Evolutionary conservation across 2,113 vertebrate species (phyloP), one percentile per base, ranked within the genome.

Genomic region (Siphamia tubifer): DNA sequence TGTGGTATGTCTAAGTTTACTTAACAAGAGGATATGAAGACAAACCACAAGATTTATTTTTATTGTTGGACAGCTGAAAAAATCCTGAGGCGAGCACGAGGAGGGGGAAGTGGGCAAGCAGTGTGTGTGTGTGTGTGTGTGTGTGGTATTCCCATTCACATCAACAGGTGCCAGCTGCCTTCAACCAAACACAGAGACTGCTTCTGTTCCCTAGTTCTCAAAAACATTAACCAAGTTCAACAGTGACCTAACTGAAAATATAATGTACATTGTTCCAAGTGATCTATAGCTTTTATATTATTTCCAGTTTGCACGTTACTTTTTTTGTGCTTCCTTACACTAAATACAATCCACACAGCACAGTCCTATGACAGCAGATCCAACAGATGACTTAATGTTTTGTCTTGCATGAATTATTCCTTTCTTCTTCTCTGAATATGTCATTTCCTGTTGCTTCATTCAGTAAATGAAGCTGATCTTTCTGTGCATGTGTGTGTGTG

Each of bases 81-180:
- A 20, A n/a, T n/a, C n/a, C n/a, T n/a, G n/a, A n/a, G n/a, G n/a
- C n/a, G n/a, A n/a, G n/a, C n/a, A n/a, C n/a, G n/a, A n/a, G n/a
- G n/a, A n/a, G n/a, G n/a, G n/a, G n/a, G 56, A 49, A 49, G 8
- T 57, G 11, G 56, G 40, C 11, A 17, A 47, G 5, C 15, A 23
- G 19, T 19, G 47, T 32, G 76, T 30, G 48, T 32, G 45, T 16
- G 21, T 25, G 21, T 55, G 35, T 53, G 52, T 62, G 56, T 74
- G 56, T 55, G 66, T 52, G 60, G 35, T 53, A 68, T 73, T 75
- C 40, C 52, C 68, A 69, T 81, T 73, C 21, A 72, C 15, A 70
- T 64, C 60, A 77, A 82, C 83, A 86, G 77, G 77, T 87, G 83
- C 40, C 85, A 86, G 83, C 83, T 85, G 84, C 42, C 44, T 51